phyloP scores from a whole-genome alignment of 1,140 invertebrate species.

The Uloborus diversus region DNA sequence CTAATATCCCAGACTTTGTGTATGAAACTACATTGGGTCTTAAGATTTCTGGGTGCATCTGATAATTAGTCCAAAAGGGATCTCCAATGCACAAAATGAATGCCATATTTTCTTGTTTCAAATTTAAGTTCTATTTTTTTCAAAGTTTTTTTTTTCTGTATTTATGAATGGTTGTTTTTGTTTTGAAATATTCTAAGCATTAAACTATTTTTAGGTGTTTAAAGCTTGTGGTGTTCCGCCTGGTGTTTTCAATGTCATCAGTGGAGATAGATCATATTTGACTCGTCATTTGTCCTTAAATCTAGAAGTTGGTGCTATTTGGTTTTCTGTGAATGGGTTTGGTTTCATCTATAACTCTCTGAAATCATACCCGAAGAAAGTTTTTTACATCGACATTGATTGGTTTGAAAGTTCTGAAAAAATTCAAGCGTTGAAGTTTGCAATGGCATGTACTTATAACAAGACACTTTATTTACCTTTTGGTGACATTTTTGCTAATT shows the following conservation, averaged over 20 bases:
- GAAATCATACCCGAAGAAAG: background rate
- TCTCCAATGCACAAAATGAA: no score
- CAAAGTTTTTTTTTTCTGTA: no score
- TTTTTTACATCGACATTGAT: background rate
- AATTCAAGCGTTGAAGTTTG: background rate
- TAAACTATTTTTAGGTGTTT: slow-evolving; percentile 66
- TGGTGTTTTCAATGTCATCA: slow-evolving; percentile 69
- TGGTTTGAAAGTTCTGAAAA: background rate
- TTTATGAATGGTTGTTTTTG: no score
- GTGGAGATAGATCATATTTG: slow-evolving; percentile 67
- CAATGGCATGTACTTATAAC: background rate
- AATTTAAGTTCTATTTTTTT: no score
- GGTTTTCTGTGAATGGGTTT: slow-evolving; percentile 4
- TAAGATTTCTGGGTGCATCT: no score
- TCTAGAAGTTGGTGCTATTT: background rate
- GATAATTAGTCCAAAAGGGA: no score
- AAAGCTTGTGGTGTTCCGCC: slow-evolving; percentile 69
- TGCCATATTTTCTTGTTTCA: no score
- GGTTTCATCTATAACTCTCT: background rate
- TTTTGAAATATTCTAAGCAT: no score
- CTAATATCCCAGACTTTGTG: no score
- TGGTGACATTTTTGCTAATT: slow-evolving; percentile 17
- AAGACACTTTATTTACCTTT: slow-evolving; percentile 1
- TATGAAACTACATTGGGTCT: no score
- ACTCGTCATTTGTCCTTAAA: slow-evolving; percentile 13